Base-by-base conservation (phyloP, 1,140 invertebrate genomes). In the Cotesia typhae region DNA sequence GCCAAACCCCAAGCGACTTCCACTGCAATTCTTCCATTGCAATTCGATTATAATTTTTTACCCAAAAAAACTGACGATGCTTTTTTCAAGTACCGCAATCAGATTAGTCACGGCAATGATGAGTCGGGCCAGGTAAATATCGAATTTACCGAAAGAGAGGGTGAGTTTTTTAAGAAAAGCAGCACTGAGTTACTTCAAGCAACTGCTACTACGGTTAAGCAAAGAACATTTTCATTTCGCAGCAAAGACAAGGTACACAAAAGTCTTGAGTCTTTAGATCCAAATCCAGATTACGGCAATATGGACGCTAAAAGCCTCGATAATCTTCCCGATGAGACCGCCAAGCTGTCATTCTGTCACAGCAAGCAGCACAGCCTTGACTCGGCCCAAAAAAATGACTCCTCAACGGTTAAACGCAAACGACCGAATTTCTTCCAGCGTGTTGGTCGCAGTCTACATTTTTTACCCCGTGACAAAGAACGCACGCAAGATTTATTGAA, bases 211-310 rank as follows among this genome's bases (percentile, higher is more conserved):
- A 20, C 59, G 2, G 67, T 61, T 35, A 76, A 73, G 6, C 70
- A 65, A 1, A 71, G 76, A 36, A 80, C 77, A 41, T 75, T 80
- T 41, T 81, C 81, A 0, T 80, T 78, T 52, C 75, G 68, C 2
- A 78, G 64, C 36, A 80, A 79, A 38, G 79, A 79, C 7, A 81
- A 81, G 12, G 75, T 53, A 4, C 76, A 80, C 17, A 74, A 74
- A 9, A 83, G 82, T n/a, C 60, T 84, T 10, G 81, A 83, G 12
- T 82, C 80, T 1, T 65, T 83, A 28, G 81, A 79, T 5, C 72
- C 67, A 6, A 79, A 72, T 41, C 41, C 75, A 4, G 75, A 78
- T 57, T 47, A 71, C 6, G 75, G 74, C 0, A 68, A 36, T 3
- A 67, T 64, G 3, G 79, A 81, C 12, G 78, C 78, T 1, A 80